Conservation (phyloP, 2,113 vertebrate species). For the Otocyon megalotis region DNA sequence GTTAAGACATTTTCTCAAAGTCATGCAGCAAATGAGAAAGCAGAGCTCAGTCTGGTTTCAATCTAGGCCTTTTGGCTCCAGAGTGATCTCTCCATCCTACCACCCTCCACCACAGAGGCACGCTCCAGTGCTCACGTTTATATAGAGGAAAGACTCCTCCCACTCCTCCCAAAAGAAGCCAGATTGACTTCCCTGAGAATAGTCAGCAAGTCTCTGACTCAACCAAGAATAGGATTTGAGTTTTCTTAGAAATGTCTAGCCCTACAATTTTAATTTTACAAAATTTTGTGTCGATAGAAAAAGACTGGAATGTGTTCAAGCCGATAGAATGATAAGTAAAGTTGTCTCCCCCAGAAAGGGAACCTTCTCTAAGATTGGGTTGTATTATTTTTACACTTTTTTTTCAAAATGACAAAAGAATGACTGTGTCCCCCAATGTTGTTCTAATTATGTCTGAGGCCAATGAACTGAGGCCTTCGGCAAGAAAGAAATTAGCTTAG, state of each 20-base stretch:
- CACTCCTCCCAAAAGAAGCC: neutral
- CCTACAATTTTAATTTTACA: neutral
- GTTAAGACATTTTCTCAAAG: neutral
- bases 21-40: neutral
- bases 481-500: neutral
- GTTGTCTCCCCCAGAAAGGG: neutral
- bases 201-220: neutral
- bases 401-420: no score
- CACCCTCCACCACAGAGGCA: neutral
- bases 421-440: neutral
- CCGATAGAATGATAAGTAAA: neutral
- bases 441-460: neutral
- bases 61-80: neutral
- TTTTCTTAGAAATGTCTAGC: slow-evolving; percentile 56
- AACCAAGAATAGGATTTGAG: neutral
- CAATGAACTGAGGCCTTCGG: neutral
- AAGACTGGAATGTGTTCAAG: neutral
- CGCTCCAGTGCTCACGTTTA: neutral
- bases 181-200: neutral
- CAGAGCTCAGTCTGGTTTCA: neutral
- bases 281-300: neutral
- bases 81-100: neutral
- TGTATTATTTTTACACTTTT: neutral
- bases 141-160: neutral
- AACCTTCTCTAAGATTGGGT: neutral